A percentile compares a stretch with the other conserved stretches of the same genome.
Evolutionary conservation across 2,888 invertebrate species (phyloP).

Genomic region (Coecobrya sp.): DNA sequence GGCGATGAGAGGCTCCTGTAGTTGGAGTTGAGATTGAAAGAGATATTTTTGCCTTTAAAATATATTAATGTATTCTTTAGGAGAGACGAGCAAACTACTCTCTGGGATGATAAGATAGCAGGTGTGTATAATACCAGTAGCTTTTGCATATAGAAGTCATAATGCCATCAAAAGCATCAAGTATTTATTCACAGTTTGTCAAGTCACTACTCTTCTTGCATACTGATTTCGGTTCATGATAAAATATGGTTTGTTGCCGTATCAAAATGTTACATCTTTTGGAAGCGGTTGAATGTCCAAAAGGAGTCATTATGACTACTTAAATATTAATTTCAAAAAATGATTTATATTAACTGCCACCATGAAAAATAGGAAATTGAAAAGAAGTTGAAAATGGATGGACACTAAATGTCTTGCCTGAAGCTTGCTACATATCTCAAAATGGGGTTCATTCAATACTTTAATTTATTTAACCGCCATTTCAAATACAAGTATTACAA

Average conservation of each 20-base stretch:
- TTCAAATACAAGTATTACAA: background rate
- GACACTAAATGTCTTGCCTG: background rate
- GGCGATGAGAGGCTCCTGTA: background rate
- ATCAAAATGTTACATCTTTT: constrained; percentile 24
- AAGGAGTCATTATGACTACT: constrained; percentile 42
- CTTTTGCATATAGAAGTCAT: background rate
- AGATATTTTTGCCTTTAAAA: background rate
- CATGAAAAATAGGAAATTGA: constrained; percentile 11
- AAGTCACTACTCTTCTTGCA: constrained; percentile 29
- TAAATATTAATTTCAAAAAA: constrained; percentile 52
- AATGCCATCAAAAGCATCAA: background rate
- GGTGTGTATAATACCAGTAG: constrained; percentile 47
- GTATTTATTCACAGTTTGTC: constrained; percentile 13
- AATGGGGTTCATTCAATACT: background rate
- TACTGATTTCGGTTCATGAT: constrained; percentile 21
- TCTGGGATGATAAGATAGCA: background rate
- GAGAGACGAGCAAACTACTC: background rate
- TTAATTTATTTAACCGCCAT: background rate
- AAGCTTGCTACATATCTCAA: background rate
- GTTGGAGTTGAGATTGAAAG: background rate
- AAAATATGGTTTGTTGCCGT: constrained; percentile 17
- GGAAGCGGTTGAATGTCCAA: constrained; percentile 17
- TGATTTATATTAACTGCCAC: constrained; percentile 29
- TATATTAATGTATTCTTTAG: background rate
- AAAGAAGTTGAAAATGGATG: background rate